A percentile compares a stretch with the other conserved stretches of the same genome.
phyloP scores from a whole-genome alignment of 2,113 vertebrate species.

The Sapajus apella region DNA sequence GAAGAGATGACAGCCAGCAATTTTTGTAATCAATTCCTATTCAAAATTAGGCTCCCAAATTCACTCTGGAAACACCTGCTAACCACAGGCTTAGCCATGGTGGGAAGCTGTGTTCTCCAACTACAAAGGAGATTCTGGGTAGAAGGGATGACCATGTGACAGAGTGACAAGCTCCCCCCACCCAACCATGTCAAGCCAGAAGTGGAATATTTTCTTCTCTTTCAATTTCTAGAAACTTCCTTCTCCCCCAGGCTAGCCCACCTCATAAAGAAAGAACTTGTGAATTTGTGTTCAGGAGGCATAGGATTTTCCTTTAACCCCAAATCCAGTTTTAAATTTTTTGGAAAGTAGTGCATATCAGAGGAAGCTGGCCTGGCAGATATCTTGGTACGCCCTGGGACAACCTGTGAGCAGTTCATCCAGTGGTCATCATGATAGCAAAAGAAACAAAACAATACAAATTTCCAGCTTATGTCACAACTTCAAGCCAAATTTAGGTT shows the following conservation, averaged over 20 bases:
- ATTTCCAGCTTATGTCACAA: not conserved
- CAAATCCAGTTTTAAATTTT: not conserved
- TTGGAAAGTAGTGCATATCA: not conserved
- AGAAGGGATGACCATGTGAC: not conserved
- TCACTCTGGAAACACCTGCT: not conserved
- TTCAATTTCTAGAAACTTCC: not conserved
- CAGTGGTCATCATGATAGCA: not conserved
- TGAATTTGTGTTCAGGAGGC: not conserved
- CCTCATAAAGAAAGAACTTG: not conserved
- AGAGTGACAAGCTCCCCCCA: not conserved
- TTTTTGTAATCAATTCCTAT: not conserved
- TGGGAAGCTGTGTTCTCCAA: not conserved
- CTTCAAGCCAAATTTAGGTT: not conserved
- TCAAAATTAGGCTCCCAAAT: not conserved
- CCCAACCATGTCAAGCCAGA: not conserved
- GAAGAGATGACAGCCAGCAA: not conserved
- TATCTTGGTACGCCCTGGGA: not conserved
- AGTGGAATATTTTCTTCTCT: not conserved
- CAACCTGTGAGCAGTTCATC: not conserved
- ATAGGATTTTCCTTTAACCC: slow-evolving; percentile 20
- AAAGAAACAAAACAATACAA: not conserved
- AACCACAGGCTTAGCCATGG: not conserved
- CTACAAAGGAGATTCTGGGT: not conserved
- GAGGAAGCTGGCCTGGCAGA: not conserved
- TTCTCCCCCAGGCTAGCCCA: not conserved